These are phyloP conservation scores for Liodrosophila aerea DNA, from an alignment of 2,888 invertebrate species.

Conservation along the genomic window DNA sequence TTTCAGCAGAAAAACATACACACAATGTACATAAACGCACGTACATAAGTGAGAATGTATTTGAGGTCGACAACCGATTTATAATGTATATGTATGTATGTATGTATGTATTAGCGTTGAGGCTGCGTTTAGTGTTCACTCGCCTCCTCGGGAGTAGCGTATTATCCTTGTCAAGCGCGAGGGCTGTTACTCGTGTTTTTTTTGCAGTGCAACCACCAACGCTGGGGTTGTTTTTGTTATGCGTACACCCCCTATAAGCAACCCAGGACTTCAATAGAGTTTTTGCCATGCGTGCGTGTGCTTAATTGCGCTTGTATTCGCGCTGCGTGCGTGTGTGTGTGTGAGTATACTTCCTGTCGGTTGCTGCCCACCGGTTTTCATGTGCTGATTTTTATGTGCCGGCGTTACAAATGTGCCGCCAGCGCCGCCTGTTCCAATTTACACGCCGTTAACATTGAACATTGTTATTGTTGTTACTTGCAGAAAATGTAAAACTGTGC, in stretches of 20 bases:
- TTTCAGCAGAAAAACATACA: too few species aligned
- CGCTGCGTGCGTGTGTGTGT: constrained; percentile 56
- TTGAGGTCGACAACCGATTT: constrained; percentile 70
- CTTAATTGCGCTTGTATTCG: constrained; percentile 65
- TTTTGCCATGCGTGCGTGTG: constrained; percentile 53
- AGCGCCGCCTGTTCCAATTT: constrained; percentile 60
- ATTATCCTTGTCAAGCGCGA: constrained; percentile 37
- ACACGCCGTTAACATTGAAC: constrained; percentile 40
- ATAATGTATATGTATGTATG: constrained; percentile 32
- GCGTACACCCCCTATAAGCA: constrained; percentile 53
- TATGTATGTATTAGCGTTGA: constrained; percentile 21
- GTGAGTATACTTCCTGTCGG: constrained; percentile 45
- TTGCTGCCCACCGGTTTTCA: constrained; percentile 50
- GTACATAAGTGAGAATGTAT: constrained; percentile 10
- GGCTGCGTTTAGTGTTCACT: constrained; percentile 5
- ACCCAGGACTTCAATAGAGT: constrained; percentile 16
- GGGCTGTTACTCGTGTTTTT: constrained; percentile 45
- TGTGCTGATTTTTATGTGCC: constrained; percentile 66
- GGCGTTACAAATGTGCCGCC: constrained; percentile 51
- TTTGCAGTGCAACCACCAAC: constrained; percentile 65
- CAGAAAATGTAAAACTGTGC: constrained; percentile 46
- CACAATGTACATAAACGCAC: constrained; percentile 4
- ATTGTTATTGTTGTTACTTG: constrained; percentile 31
- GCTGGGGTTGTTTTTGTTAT: constrained; percentile 57
- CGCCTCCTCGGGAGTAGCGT: constrained; percentile 8